Conservation (phyloP, 64 coral and sea anemone species). For the Acropora yongei region DNA sequence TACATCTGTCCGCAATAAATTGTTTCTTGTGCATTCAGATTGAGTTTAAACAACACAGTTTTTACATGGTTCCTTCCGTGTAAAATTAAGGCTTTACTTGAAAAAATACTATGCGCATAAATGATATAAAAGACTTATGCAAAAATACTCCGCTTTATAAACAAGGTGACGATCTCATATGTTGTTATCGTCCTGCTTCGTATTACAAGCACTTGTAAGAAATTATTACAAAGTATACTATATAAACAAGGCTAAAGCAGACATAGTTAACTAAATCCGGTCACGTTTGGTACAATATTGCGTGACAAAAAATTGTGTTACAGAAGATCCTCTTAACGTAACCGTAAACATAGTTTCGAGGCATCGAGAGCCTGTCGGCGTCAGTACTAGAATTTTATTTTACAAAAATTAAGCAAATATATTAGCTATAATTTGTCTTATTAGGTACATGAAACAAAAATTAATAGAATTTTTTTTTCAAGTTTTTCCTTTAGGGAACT, state of each 20-base stretch:
- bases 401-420: conserved; percentile 31
- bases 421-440: conserved; percentile 38
- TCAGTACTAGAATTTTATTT: background rate
- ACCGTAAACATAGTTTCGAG: too few relatives aligned
- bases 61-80: background rate
- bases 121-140: conserved; percentile 25
- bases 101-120: conserved; percentile 14
- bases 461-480: background rate
- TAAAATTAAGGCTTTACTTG: background rate
- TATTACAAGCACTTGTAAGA: background rate
- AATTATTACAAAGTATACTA: background rate
- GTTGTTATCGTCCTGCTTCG: background rate
- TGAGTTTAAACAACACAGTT: background rate
- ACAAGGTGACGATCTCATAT: background rate
- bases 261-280: background rate
- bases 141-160: background rate
- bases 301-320: background rate
- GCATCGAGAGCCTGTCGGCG: too few relatives aligned
- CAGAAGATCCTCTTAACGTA: background rate
- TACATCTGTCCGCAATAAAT: too few relatives aligned
- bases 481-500: too few relatives aligned
- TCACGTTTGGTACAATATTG: background rate
- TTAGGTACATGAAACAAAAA: background rate
- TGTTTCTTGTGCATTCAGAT: too few relatives aligned
- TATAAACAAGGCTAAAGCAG: background rate